Percentiles rank a stretch among this genome's conserved stretches.
Evolutionary conservation across 1,140 invertebrate species (phyloP).

Genomic region (Heliconius nattereri): DNA sequence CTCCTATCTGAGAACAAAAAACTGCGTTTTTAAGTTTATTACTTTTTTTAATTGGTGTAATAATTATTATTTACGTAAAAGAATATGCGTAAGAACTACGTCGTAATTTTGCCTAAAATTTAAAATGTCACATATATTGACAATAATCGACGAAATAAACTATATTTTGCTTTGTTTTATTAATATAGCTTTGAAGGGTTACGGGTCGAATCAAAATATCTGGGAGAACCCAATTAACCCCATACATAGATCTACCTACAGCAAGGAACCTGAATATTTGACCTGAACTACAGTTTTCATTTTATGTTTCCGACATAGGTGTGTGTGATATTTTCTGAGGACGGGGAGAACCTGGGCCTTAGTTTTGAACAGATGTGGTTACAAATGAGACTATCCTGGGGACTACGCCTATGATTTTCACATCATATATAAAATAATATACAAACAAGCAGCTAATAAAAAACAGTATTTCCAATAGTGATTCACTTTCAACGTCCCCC

Average conservation of each 20-base stretch:
- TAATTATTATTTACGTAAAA: too few species aligned
- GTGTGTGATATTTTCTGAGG: too few species aligned
- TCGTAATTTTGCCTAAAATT: too few species aligned
- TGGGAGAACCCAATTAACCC: neutral
- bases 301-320: neutral
- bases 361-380: too few species aligned
- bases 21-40: too few species aligned
- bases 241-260: neutral
- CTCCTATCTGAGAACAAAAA: neutral
- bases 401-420: neutral
- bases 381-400: too few species aligned
- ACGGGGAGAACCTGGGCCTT: too few species aligned
- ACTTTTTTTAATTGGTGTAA: too few species aligned
- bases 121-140: too few species aligned
- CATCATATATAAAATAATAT: neutral
- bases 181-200: neutral
- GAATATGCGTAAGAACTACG: too few species aligned
- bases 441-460: neutral
- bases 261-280: neutral
- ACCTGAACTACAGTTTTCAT: neutral
- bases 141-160: too few species aligned
- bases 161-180: too few species aligned
- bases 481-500: constrained; percentile 5
- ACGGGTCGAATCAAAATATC: neutral
- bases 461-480: neutral